These are phyloP conservation scores for Agrotis clavis DNA, from an alignment of 2,888 invertebrate genomes.

Conservation along the genomic window DNA sequence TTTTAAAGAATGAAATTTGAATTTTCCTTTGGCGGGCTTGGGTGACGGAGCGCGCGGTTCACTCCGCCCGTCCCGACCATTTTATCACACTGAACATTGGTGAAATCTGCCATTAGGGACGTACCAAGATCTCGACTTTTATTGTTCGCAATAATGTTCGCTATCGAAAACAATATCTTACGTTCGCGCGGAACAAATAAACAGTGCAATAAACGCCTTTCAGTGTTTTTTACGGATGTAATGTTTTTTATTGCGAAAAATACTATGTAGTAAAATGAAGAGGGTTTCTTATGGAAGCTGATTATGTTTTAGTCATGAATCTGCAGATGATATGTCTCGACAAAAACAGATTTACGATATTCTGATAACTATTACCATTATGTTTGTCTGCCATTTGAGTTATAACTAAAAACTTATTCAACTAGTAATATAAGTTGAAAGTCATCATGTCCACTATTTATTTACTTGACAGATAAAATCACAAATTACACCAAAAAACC, in stretches of 20 bases:
- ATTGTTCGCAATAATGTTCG: slow-evolving; percentile 72
- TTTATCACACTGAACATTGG: slow-evolving; percentile 87
- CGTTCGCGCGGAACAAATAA: slow-evolving; percentile 62
- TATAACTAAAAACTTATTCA: background rate
- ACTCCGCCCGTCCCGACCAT: slow-evolving; percentile 82
- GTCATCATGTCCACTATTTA: background rate
- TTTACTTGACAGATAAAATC: background rate
- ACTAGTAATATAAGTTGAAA: background rate
- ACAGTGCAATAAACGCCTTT: slow-evolving; percentile 61
- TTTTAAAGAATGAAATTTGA: slow-evolving; percentile 78
- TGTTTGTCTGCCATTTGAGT: background rate
- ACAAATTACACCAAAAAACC: background rate
- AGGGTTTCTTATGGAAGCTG: slow-evolving; percentile 7
- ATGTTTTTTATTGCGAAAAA: slow-evolving; percentile 49
- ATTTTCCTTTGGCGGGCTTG: slow-evolving; percentile 84
- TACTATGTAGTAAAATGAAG: slow-evolving; percentile 30
- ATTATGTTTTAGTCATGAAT: slow-evolving; percentile 24
- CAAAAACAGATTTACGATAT: slow-evolving; percentile 15
- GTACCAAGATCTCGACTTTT: slow-evolving; percentile 74
- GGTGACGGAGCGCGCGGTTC: slow-evolving; percentile 75
- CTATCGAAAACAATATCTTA: slow-evolving; percentile 66
- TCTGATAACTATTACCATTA: background rate
- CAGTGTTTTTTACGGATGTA: slow-evolving; percentile 53
- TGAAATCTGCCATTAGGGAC: slow-evolving; percentile 84
- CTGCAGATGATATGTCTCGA: background rate